phyloP scores from a whole-genome alignment of 2,113 vertebrate genomes.

The Sprattus sprattus region DNA sequence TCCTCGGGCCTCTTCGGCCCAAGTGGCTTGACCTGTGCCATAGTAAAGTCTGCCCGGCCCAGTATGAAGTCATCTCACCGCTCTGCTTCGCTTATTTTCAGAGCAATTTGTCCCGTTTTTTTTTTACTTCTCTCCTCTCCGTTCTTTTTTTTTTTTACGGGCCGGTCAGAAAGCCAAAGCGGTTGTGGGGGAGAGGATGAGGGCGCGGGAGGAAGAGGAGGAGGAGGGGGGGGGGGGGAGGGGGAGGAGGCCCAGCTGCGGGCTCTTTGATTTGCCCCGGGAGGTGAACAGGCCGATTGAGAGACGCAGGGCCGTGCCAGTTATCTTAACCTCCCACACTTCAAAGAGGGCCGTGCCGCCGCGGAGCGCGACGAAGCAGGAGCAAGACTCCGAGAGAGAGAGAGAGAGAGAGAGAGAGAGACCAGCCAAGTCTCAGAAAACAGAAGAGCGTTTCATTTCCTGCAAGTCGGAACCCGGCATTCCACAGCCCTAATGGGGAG shows the following conservation, averaged over 20 bases:
- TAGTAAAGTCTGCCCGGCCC: slow-evolving; percentile 43
- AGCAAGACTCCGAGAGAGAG: slow-evolving; percentile 1
- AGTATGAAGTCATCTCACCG: slow-evolving; percentile 41
- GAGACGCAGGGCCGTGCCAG: slow-evolving; percentile 65
- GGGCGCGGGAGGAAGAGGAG: slow-evolving; percentile 3
- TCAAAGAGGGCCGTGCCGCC: slow-evolving; percentile 68
- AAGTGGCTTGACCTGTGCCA: slow-evolving; percentile 22
- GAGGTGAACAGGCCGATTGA: slow-evolving; percentile 66
- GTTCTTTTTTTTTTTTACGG: slow-evolving; percentile 19
- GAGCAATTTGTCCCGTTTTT: slow-evolving; percentile 55
- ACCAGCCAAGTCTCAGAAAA: slow-evolving; percentile 58
- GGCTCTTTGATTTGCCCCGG: slow-evolving; percentile 69
- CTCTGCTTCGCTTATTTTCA: slow-evolving; percentile 62
- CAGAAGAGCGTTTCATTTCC: slow-evolving; percentile 84
- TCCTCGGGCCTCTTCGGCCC: neutral
- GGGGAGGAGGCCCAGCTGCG: slow-evolving; percentile 64
- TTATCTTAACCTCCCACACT: slow-evolving; percentile 85
- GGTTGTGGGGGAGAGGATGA: slow-evolving; percentile 37
- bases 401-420: neutral
- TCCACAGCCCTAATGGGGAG: slow-evolving; percentile 75
- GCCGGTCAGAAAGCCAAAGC: slow-evolving; percentile 23
- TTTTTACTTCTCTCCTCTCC: slow-evolving; percentile 58
- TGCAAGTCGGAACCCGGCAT: slow-evolving; percentile 68
- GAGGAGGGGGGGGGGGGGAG: slow-evolving; percentile 54
- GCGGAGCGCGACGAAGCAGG: slow-evolving; percentile 42